phyloP scores from a whole-genome alignment of 2,888 invertebrate genomes.

The Thereva unica region DNA sequence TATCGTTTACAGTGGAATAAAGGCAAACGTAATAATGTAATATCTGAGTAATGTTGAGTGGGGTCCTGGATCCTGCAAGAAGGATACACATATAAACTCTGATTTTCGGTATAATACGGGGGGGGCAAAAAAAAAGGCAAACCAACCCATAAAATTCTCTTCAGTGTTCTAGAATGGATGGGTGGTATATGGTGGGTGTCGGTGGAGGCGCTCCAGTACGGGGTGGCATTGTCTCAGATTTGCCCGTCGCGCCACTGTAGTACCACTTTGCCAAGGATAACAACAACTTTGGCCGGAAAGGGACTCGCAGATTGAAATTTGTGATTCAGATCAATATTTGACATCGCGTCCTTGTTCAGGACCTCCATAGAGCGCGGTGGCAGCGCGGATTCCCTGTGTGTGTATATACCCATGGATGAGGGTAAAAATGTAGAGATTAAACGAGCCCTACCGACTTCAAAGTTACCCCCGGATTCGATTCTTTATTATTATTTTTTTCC shows the following conservation, averaged over 20 bases:
- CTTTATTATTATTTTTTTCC: no score
- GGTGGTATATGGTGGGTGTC: no score
- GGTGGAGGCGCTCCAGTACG: no score
- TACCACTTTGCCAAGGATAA: conserved; percentile 18
- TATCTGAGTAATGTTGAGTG: conserved; percentile 26
- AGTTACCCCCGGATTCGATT: no score
- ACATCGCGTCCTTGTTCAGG: conserved; percentile 17
- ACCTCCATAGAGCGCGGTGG: background rate
- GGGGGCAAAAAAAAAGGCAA: conserved; percentile 3
- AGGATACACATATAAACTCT: conserved; percentile 23
- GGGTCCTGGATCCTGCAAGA: conserved; percentile 14
- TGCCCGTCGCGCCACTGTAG: background rate
- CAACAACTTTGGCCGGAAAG: conserved; percentile 9
- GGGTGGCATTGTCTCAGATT: no score
- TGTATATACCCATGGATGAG: no score
- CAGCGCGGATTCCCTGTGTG: no score
- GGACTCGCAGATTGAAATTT: conserved; percentile 30
- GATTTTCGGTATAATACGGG: conserved; percentile 21
- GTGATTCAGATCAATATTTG: conserved; percentile 33
- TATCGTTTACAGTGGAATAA: conserved; percentile 28
- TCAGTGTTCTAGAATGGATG: no score
- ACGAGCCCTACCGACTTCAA: no score
- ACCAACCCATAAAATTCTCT: conserved; percentile 6
- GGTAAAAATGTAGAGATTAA: no score
- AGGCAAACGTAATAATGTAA: conserved; percentile 32